Base-by-base conservation (phyloP, 2,888 invertebrate genomes). In the Diadegma fenestrale region DNA sequence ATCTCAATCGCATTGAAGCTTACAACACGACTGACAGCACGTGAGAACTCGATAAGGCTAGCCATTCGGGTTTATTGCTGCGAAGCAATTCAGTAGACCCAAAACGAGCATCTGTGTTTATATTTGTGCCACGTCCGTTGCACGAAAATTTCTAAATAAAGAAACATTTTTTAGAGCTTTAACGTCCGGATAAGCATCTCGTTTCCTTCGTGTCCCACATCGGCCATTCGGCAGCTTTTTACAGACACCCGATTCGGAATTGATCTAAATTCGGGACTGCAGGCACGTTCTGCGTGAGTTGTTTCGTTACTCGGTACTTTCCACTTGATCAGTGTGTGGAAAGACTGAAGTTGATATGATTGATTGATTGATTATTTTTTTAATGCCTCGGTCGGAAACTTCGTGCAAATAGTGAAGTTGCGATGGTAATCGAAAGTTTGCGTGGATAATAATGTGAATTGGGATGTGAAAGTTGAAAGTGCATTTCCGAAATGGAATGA, bases 1-100 rank as follows among this genome's bases (percentile, higher is more conserved):
- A 73, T 45, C 73, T 73, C 61, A 73, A 73, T 26, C 43, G 12
- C 30, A 61, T 33, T 43, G 14, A 30, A 45, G 30, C 30, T 17
- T 54, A 1, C 54, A 30, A 22, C 51, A 22, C 7, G 3, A 54
- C 22, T 7, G 14, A 17, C 19, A 58, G 7, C 14, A 72, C 17
- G 33, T 14, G 26, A 3, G 12, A 58, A 14, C 26, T 26, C 14
- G 12, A 5, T 58, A 58, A 14, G 26, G 14, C 33, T 37, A 5
- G 33, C 10, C 37, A 33, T 37, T 37, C n/a, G 6, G n/a, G 33
- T n/a, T n/a, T 10, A 64, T 64, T n/a, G 33, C 37, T 64, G 37
- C 4, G 37, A 37, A 33, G 1, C 26, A 8, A 37, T 64, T 64
- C 37, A 37, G 7, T 37, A 1, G 14, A 5, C 4, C 26, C 26